phyloP scores from a whole-genome alignment of 2,113 vertebrate species.

The Leptobrachium ailaonicum region DNA sequence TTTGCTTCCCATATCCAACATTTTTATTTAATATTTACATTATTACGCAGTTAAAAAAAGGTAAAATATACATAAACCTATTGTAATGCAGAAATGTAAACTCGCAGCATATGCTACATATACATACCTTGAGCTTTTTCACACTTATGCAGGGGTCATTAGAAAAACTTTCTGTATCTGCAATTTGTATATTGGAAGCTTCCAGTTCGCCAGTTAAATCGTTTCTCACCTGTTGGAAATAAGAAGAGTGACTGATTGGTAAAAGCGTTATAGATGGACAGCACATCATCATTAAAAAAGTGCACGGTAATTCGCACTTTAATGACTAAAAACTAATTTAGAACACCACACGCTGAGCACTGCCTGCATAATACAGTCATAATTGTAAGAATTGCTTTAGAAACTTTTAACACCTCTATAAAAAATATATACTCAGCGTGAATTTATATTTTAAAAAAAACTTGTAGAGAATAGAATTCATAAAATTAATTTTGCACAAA shows the following conservation, averaged over 20 bases:
- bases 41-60: too few relatives aligned
- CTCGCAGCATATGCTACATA: background rate
- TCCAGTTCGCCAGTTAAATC: constrained; percentile 94
- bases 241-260: constrained; percentile 51
- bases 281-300: background rate
- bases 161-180: constrained; percentile 97
- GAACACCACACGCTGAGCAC: background rate
- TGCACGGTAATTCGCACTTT: background rate
- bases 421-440: too few relatives aligned
- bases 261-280: constrained; percentile 26
- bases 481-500: too few relatives aligned
- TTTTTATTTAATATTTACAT: too few relatives aligned
- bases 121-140: constrained; percentile 95
- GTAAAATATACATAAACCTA: too few relatives aligned
- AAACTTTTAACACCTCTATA: too few relatives aligned
- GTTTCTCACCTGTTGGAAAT: constrained; percentile 87
- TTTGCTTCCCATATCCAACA: too few relatives aligned
- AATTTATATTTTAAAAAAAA: too few relatives aligned
- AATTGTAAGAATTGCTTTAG: too few relatives aligned
- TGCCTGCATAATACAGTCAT: constrained; percentile 13
- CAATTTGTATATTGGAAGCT: constrained; percentile 93
- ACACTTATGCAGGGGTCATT: constrained; percentile 96
- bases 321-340: background rate
- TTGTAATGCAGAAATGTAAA: too few relatives aligned
- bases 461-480: too few relatives aligned